These are phyloP conservation scores for Ctenodactylus gundi DNA, from an alignment of 2,113 vertebrate species.

Conservation along the genomic window DNA sequence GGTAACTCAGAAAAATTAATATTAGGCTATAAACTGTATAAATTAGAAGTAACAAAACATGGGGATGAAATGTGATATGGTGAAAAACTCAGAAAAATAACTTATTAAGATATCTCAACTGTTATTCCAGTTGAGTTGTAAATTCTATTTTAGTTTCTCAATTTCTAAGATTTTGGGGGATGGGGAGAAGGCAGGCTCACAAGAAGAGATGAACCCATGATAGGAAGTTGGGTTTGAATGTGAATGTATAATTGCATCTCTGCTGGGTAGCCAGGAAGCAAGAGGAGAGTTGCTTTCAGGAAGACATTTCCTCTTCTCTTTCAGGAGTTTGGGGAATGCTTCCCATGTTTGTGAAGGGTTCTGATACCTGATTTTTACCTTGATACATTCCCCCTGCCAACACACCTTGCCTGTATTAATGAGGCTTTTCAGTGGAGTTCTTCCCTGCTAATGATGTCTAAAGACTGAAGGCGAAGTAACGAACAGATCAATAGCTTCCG, in stretches of 20 bases:
- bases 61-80: not conserved
- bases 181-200: not conserved
- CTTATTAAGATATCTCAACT: not conserved
- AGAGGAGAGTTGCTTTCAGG: not conserved
- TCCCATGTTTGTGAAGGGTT: not conserved
- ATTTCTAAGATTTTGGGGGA: not conserved
- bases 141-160: not conserved
- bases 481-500: conserved; percentile 69
- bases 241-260: not conserved
- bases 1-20: not conserved
- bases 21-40: not conserved
- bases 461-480: conserved; percentile 56
- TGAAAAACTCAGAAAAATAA: not conserved
- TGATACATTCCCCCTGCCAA: not conserved
- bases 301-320: not conserved
- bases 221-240: not conserved
- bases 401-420: conserved; percentile 25
- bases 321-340: not conserved
- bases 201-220: not conserved
- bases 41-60: conserved; percentile 25
- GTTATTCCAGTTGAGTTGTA: not conserved
- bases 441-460: conserved; percentile 56
- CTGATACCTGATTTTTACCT: not conserved
- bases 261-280: not conserved
- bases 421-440: conserved; percentile 46